These are phyloP conservation scores for Scalopus aquaticus DNA, from an alignment of 2,113 vertebrate genomes.

Conservation along the genomic window DNA sequence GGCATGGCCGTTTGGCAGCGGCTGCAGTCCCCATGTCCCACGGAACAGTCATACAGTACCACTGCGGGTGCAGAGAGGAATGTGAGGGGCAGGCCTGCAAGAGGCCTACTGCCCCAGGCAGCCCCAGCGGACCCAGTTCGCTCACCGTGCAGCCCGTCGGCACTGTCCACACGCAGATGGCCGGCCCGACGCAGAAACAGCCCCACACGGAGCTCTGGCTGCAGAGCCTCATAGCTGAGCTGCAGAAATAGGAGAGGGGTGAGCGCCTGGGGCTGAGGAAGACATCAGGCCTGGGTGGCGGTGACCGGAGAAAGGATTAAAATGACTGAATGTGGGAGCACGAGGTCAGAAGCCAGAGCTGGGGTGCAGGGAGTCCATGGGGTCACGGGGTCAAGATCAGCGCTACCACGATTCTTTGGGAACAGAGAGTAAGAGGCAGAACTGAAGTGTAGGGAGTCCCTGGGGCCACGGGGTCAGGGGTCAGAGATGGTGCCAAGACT, in stretches of 20 bases:
- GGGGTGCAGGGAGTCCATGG: background rate
- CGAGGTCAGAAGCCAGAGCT: background rate
- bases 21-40: slow-evolving; percentile 95
- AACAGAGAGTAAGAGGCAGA: background rate
- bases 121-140: background rate
- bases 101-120: background rate
- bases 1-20: slow-evolving; percentile 93
- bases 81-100: background rate
- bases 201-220: slow-evolving; percentile 91
- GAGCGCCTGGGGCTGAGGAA: background rate
- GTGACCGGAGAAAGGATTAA: background rate
- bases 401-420: background rate
- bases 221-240: slow-evolving; percentile 90
- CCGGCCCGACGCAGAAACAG: slow-evolving; percentile 93
- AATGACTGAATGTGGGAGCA: background rate
- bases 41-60: slow-evolving; percentile 96
- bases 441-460: background rate
- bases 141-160: slow-evolving; percentile 91
- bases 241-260: slow-evolving; percentile 80
- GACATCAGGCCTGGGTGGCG: background rate
- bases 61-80: slow-evolving; percentile 84
- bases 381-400: background rate
- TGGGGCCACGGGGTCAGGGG: background rate
- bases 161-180: slow-evolving; percentile 94
- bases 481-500: background rate